Percentiles rank a stretch among this genome's conserved stretches.
Conservation (phyloP, 1,140 invertebrate genomes). For the Eufriesea mexicana region DNA sequence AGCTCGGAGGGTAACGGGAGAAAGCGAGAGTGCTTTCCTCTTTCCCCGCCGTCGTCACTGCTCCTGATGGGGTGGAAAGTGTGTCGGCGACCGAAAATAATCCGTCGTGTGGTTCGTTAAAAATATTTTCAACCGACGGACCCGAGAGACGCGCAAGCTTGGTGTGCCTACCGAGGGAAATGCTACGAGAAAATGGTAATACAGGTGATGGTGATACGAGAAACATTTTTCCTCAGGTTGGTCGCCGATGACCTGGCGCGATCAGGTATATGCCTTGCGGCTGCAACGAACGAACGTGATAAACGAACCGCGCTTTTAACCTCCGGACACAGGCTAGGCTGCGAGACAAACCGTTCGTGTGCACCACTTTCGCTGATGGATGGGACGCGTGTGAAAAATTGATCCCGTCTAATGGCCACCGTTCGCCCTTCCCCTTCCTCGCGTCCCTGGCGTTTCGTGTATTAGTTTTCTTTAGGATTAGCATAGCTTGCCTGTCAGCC, state of each 20-base stretch:
- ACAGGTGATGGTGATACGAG: constrained; percentile 11
- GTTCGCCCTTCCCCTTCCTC: too few species aligned
- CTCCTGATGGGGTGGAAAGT: neutral
- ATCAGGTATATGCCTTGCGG: neutral
- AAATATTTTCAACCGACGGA: constrained; percentile 27
- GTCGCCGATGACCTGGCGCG: neutral
- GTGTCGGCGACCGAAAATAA: constrained; percentile 48
- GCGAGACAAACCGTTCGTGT: constrained; percentile 2
- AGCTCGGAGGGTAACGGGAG: neutral
- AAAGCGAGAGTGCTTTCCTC: constrained; percentile 31
- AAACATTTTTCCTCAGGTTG: constrained; percentile 15
- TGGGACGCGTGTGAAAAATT: constrained; percentile 5
- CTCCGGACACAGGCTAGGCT: neutral
- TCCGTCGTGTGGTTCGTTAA: constrained; percentile 29
- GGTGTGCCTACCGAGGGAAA: too few species aligned
- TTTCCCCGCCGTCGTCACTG: neutral
- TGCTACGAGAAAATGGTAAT: neutral
- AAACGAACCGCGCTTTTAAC: constrained; percentile 2
- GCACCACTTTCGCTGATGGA: constrained; percentile 6
- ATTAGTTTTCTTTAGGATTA: too few species aligned
- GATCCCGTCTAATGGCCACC: neutral
- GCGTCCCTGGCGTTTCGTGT: too few species aligned
- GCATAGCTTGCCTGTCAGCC: too few species aligned
- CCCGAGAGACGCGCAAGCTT: neutral
- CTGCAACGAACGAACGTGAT: neutral